Base-by-base conservation (phyloP, 1,140 invertebrate species). In the Chironomus striatipennis region DNA sequence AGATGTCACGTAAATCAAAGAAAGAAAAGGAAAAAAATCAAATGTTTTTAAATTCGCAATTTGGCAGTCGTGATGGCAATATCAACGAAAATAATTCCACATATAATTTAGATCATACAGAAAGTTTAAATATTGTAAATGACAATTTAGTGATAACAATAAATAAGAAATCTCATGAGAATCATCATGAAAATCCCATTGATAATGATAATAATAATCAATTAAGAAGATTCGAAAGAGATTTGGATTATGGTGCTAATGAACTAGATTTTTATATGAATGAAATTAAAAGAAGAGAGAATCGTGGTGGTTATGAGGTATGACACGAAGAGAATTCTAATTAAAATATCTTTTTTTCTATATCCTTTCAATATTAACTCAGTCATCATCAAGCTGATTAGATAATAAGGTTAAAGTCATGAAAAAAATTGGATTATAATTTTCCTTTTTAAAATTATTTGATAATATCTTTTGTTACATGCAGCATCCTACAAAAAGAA, bases 191-290 rank as follows among this genome's bases (percentile, higher is more conserved):
- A 20, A 70, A 70, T 70, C 18, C 5, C 9, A 18, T 70, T 70
- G 5, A 9, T 20, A 20, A n/a, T 18, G 64, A 20, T 67, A 67
- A 7, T 5, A 67, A 18, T 9, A 70, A 70, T 8, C 9, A n/a
- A 70, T 70, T 70, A 18, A 6, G 20, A 8, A 21, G 20, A 4
- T 9, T 70, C 1, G 65, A 70, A 10, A 18, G 65, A 10, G 20
- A 70, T 70, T 70, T 70, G 65, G 65, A n/a, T 20, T 20, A 70
- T 20, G 65, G 65, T 18, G 65, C 17, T 70, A 70, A 70, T 20
- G 65, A 70, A 70, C 18, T 70, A 9, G 65, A 70, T 21, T 70
- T 20, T 18, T 70, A 70, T 20, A 70, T 70, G 65, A 70, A 70
- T 9, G 65, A 70, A 70, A 70, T 70, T 20, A 70, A 70, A 17